A percentile compares a stretch with the other conserved stretches of the same genome.
phyloP scores from a whole-genome alignment of 1,140 invertebrate species.

The Drosophila chauvacae region DNA sequence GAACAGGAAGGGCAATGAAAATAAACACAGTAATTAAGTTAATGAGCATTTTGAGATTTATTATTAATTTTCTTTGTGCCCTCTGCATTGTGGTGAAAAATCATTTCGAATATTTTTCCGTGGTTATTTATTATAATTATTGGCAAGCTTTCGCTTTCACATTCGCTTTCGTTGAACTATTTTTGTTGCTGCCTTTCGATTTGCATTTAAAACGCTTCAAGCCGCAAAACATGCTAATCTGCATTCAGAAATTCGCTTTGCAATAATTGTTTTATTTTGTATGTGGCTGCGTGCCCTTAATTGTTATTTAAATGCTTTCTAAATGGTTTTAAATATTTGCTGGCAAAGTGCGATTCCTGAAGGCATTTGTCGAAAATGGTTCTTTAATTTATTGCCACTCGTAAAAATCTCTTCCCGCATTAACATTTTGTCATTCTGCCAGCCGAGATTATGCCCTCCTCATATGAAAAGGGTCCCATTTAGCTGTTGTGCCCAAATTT shows the following conservation, averaged over 20 bases:
- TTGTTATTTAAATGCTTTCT: constrained; percentile 67
- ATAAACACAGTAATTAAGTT: constrained; percentile 84
- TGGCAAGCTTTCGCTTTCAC: constrained; percentile 37
- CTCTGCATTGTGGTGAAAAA: constrained; percentile 40
- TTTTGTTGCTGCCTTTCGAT: constrained; percentile 42
- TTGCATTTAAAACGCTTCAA: constrained; percentile 69
- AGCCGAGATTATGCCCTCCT: constrained; percentile 61
- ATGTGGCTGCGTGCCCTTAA: constrained; percentile 49
- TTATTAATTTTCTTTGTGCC: constrained; percentile 77
- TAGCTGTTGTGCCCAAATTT: constrained; percentile 45
- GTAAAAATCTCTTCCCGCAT: constrained; percentile 58
- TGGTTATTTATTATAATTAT: constrained; percentile 77
- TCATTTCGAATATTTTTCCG: constrained; percentile 61
- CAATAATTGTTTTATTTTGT: constrained; percentile 31
- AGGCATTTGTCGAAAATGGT: constrained; percentile 49
- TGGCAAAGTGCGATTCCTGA: constrained; percentile 15
- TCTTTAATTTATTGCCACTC: constrained; percentile 67
- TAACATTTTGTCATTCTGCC: constrained; percentile 68
- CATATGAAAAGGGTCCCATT: constrained; percentile 41
- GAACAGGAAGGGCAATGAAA: constrained; percentile 81
- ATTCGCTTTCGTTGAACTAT: constrained; percentile 11
- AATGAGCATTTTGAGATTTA: constrained; percentile 84
- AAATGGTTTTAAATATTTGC: constrained; percentile 63
- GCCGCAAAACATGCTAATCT: constrained; percentile 65
- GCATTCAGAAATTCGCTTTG: constrained; percentile 41